These are phyloP conservation scores for Drosophila pseudotakahashii DNA, from an alignment of 2,888 invertebrate species.

Conservation along the genomic window DNA sequence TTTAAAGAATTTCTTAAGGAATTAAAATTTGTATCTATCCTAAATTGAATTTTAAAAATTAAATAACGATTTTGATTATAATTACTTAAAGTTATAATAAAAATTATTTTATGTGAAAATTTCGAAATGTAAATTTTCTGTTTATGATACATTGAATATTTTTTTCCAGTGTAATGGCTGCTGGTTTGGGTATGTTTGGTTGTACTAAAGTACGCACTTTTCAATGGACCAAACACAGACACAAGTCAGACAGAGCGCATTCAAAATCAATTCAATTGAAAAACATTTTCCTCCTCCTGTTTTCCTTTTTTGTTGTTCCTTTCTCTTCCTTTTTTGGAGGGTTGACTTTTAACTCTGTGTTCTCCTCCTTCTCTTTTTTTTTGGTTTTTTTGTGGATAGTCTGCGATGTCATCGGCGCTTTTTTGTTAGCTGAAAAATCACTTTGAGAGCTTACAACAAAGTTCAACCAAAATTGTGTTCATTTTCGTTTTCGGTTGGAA, in stretches of 20 bases:
- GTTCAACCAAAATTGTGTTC: conserved; percentile 66
- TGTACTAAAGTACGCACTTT: conserved; percentile 68
- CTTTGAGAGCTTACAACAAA: conserved; percentile 54
- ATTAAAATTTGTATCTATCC: no score
- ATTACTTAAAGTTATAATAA: no score
- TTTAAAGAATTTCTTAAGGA: no score
- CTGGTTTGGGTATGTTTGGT: conserved; percentile 4
- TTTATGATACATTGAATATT: not conserved
- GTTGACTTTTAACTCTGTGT: conserved; percentile 36
- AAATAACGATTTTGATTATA: no score
- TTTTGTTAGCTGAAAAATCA: conserved; percentile 56
- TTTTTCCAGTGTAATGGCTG: conserved; percentile 3
- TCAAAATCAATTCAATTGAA: conserved; percentile 81
- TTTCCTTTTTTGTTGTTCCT: conserved; percentile 10
- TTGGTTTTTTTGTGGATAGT: not conserved
- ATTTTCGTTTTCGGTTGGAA: conserved; percentile 66
- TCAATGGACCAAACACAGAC: conserved; percentile 70
- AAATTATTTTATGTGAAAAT: no score
- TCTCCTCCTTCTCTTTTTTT: conserved; percentile 7
- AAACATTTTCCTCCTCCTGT: conserved; percentile 48
- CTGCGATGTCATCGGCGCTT: conserved; percentile 50
- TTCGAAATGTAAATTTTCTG: no score
- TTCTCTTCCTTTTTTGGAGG: conserved; percentile 31
- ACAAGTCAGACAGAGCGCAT: conserved; percentile 52
- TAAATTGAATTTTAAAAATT: no score